phyloP scores from a whole-genome alignment of 2,113 vertebrate species.

The Verasper variegatus region DNA sequence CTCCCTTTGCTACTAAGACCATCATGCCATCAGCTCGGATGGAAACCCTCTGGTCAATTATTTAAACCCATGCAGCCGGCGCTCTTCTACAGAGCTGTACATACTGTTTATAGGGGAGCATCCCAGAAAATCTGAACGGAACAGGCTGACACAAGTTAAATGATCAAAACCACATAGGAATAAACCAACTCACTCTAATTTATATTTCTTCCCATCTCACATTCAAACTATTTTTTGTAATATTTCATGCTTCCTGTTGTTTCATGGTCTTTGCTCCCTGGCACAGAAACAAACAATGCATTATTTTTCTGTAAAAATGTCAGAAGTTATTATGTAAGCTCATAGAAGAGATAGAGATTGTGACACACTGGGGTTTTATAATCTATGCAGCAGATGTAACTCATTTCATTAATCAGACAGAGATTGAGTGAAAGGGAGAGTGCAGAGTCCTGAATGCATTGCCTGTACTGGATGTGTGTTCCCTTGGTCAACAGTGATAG shows the following conservation, averaged over 20 bases:
- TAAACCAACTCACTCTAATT: not conserved
- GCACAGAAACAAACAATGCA: constrained; percentile 3
- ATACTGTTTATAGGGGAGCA: not conserved
- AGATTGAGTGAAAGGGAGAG: no score
- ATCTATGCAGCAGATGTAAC: not conserved
- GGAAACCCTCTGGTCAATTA: constrained; percentile 50
- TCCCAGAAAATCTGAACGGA: not conserved
- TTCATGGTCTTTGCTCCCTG: not conserved
- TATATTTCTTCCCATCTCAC: not conserved
- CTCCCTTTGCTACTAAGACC: constrained; percentile 15
- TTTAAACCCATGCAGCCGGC: constrained; percentile 38
- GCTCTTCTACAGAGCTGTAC: not conserved
- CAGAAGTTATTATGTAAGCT: constrained; percentile 28
- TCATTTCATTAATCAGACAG: no score
- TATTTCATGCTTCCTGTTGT: not conserved
- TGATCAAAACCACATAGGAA: not conserved
- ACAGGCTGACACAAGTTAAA: not conserved
- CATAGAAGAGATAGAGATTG: constrained; percentile 14
- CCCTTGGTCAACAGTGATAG: not conserved
- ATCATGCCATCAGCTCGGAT: constrained; percentile 24
- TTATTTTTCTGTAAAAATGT: constrained; percentile 7
- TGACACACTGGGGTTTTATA: constrained; percentile 38
- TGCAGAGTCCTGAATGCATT: no score
- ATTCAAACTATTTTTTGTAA: not conserved
- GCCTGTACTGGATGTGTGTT: not conserved